Evolutionary conservation across 2,113 vertebrate species (phyloP).

Genomic region (Vulpes vulpes): DNA sequence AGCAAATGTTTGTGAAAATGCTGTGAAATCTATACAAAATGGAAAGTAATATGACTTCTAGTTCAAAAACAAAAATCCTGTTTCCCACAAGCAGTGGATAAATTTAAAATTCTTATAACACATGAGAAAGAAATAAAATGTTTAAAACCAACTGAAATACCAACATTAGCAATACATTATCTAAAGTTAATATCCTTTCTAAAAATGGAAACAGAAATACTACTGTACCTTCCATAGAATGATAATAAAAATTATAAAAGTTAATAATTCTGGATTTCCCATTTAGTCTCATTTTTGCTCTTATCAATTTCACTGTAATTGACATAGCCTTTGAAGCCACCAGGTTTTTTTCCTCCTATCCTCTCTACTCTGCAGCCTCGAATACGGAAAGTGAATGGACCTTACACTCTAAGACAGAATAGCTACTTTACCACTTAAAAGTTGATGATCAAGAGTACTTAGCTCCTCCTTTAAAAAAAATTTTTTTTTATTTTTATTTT

Average conservation of each 20-base stretch:
- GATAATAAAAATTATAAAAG: not conserved
- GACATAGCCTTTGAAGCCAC: not conserved
- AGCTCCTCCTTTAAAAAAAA: not conserved
- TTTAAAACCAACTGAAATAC: conserved; percentile 53
- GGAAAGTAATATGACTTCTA: not conserved
- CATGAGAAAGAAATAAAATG: conserved; percentile 51
- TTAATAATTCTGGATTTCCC: not conserved
- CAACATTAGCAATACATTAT: not conserved
- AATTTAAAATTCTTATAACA: conserved; percentile 46
- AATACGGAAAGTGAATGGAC: not conserved
- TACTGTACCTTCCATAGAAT: not conserved
- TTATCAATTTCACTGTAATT: not conserved
- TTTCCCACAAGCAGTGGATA: not conserved
- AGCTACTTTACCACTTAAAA: not conserved
- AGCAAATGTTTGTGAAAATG: not conserved
- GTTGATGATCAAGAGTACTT: not conserved
- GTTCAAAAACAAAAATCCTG: conserved; percentile 27
- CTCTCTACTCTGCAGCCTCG: not conserved
- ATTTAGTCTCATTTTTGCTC: not conserved
- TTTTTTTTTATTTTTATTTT: not conserved
- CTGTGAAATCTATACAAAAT: conserved; percentile 5
- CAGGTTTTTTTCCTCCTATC: not conserved
- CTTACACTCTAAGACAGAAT: not conserved
- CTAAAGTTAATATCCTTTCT: conserved; percentile 37
- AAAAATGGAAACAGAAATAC: conserved; percentile 48